Base-by-base conservation (phyloP, 1,140 invertebrate species). In the Meloidogyne floridensis region DNA sequence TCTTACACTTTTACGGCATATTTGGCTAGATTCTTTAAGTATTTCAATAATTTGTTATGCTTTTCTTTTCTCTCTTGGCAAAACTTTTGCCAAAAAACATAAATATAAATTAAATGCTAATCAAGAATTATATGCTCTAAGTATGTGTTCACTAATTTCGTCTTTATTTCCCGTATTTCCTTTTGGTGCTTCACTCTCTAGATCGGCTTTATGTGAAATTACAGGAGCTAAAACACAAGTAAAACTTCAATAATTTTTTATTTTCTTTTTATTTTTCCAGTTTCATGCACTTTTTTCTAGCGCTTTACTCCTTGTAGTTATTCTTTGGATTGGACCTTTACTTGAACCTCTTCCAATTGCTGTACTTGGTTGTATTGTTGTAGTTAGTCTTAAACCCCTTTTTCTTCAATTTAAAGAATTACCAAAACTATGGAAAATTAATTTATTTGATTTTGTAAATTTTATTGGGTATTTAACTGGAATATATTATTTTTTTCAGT, bases 61-160 rank as follows among this genome's bases (percentile, higher is more conserved):
- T 77, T 91, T 93, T 72, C 91, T 91, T 32, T 90, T 93, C 20
- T 93, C 93, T 15, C 91, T 93, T 90, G 92, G 91, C 6, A 92
- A 93, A 86, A 89, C 92, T 56, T 91, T 93, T 80, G 91, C 92
- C 18, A 92, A 91, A 80, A 92, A 92, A 85, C 91, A 93, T 86
- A 90, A 91, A 77, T 93, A 93, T 87, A 90, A 90, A 74, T 90
- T 92, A 43, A 90, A 92, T 84, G 87, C 92, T 18, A 92, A 92
- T 83, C 92, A 93, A 91, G 92, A 93, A 84, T 85, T 93, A 77
- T 84, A 92, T 76, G 92, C 92, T 9, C 90, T 92, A 84, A 92
- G 92, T 18, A 82, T 91, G 9, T 89, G 89, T 20, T 92, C 92
- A 81, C 80, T 92, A 7, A 75, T 92, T 32, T 89, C 91, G 51